Base-by-base conservation (phyloP, 2,113 vertebrate species). In the Sebastes fasciatus region DNA sequence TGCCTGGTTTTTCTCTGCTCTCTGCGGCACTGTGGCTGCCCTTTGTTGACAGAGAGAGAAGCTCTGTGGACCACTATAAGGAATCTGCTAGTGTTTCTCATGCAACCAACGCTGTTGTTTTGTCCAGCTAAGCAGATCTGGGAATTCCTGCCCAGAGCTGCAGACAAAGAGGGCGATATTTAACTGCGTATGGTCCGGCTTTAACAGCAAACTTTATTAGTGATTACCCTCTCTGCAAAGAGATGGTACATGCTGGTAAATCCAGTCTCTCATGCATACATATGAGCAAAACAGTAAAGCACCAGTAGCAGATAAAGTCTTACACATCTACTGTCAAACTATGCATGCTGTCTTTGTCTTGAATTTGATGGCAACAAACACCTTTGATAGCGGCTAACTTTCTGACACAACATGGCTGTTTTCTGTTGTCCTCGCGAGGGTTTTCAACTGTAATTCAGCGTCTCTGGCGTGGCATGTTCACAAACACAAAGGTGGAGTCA, bases 401-500 rank as follows among this genome's bases (percentile, higher is more conserved):
- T 86, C 68, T 89, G 85, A 89, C 83, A 90, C 82, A 84, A 91
- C 84, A 77, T 54, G 81, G 54, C 54, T 65, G 78, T 85, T 71
- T 57, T 75, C 71, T 85, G 82, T 90, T 84, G 87, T 88, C 65
- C 63, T 72, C 8, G 2, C 6, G 2, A 80, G 71, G 61, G 60
- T 74, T 72, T 84, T 83, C 82, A 75, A 91, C 89, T 91, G 88
- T 90, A 88, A 89, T 87, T 83, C 76, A 62, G 48, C 42, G 40
- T 87, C 84, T 86, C 51, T 73, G 74, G 82, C 77, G 84, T 91
- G 82, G 84, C 88, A 78, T 89, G 89, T 89, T 93, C 91, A 86
- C 88, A 85, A 89, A 90, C 84, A 94, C 89, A 93, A 94, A 91
- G 93, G 87, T 90, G 84, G 86, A 93, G 92, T 91, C 91, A 93